Base-by-base conservation (phyloP, 2,797 vertebrate genomes). In the Carduelis carduelis region DNA sequence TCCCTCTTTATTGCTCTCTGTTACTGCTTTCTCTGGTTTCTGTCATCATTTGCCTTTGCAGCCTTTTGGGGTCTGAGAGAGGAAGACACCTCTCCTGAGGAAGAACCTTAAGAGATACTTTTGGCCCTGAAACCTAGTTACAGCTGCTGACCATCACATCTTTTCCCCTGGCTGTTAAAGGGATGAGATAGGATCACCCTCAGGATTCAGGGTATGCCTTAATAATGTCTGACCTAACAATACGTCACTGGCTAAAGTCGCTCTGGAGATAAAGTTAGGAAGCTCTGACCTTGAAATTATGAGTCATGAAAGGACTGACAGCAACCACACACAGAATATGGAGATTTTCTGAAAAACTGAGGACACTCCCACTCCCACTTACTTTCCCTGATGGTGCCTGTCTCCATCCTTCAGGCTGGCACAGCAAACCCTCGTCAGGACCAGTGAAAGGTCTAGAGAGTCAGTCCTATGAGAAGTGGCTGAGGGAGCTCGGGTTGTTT, bases 161-260 rank as follows among this genome's bases (percentile, higher is more conserved):
- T 85, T 92, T 76, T 56, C 30, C 14, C 16, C 23, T 65, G 13
- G 20, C 21, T 78, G 28, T 76, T 80, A 52, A 92, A 85, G 4
- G 60, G 12, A 28, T 37, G 37, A 81, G 71, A 49, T 15, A 70
- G 37, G 27, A 83, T 79, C 80, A 37, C 30, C 9, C 26, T 84
- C 46, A 65, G 28, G 24, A 80, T 41, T 72, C 52, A 79, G 64
- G 61, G 9, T 39, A n/a, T 26, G 23, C 66, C 39, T 57, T 64
- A 69, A 30, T 60, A 88, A 76, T 59, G 27, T 32, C 56, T 70
- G 32, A 74, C 32, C 35, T 75, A 77, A 57, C 47, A 66, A 69
- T 13, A 61, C 3, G 6, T 32, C 35, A 30, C 5, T 0, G 2
- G 57, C 55, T 81, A 57, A 75, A 90, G 37, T 50, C 0, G 0